Evolutionary conservation across 2,888 invertebrate genomes (phyloP).

Genomic region (Clusia tigrina): DNA sequence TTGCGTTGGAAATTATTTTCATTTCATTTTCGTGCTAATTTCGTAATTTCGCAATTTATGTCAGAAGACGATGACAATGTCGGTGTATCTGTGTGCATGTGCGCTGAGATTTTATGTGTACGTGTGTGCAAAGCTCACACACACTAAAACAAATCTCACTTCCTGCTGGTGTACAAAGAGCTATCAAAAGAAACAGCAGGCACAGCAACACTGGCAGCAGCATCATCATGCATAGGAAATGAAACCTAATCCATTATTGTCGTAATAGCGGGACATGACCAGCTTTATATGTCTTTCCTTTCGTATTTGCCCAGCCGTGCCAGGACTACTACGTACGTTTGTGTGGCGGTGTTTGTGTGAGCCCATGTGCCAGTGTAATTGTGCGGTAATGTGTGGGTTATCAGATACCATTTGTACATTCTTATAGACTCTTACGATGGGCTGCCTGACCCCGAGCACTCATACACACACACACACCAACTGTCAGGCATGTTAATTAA

Average conservation of each 20-base stretch:
- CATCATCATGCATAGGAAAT: background rate
- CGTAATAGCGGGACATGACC: slow-evolving; percentile 23
- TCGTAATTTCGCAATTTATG: slow-evolving; percentile 2
- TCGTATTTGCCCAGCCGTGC: background rate
- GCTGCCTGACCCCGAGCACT: background rate
- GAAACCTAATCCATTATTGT: slow-evolving; percentile 48
- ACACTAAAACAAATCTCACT: slow-evolving; percentile 1
- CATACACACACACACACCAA: background rate
- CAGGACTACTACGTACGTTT: background rate
- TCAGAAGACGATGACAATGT: background rate
- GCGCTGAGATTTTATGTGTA: background rate
- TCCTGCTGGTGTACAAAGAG: background rate
- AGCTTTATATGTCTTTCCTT: background rate
- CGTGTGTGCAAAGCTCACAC: background rate
- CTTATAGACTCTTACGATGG: background rate
- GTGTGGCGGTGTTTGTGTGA: background rate
- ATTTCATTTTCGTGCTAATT: slow-evolving; percentile 26
- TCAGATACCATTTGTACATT: slow-evolving; percentile 1
- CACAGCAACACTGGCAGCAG: background rate
- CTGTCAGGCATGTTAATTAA: background rate
- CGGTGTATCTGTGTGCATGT: background rate
- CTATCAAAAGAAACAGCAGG: background rate
- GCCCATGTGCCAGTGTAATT: background rate
- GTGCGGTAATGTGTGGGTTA: background rate
- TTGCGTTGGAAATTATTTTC: slow-evolving; percentile 17